A percentile compares a stretch with the other conserved stretches of the same genome.
These are phyloP conservation scores for Drosophila ercepeae DNA, from an alignment of 1,140 invertebrate genomes.

Conservation along the genomic window DNA sequence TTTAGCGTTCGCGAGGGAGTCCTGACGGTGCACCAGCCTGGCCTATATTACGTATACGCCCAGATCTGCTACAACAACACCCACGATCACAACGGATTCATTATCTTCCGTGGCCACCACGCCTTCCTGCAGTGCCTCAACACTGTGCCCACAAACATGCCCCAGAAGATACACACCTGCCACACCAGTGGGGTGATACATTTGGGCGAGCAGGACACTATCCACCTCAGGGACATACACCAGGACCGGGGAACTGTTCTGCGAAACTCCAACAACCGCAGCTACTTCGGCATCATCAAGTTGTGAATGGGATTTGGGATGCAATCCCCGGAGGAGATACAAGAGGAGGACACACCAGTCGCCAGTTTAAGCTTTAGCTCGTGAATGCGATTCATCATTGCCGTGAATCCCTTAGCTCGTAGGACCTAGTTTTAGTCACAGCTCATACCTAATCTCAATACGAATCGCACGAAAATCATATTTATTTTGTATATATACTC, in stretches of 20 bases:
- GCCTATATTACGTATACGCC: slow-evolving; percentile 88
- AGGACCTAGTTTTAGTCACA: slow-evolving; percentile 57
- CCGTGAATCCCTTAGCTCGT: slow-evolving; percentile 58
- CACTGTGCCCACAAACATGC: slow-evolving; percentile 86
- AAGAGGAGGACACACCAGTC: not conserved
- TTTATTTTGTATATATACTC: slow-evolving; percentile 76
- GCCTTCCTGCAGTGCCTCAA: slow-evolving; percentile 84
- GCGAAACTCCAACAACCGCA: slow-evolving; percentile 87
- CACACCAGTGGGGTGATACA: slow-evolving; percentile 89
- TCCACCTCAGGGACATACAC: slow-evolving; percentile 88
- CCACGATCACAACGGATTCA: slow-evolving; percentile 87
- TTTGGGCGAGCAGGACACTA: slow-evolving; percentile 86
- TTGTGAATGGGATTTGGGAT: slow-evolving; percentile 34
- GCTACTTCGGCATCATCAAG: slow-evolving; percentile 91
- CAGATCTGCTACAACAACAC: slow-evolving; percentile 88
- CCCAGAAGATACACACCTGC: slow-evolving; percentile 87
- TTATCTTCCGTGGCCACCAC: slow-evolving; percentile 85
- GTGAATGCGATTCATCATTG: slow-evolving; percentile 57
- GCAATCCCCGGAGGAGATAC: not conserved
- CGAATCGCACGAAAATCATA: slow-evolving; percentile 43
- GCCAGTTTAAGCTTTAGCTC: slow-evolving; percentile 66
- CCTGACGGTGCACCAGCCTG: slow-evolving; percentile 85
- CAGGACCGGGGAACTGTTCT: slow-evolving; percentile 88
- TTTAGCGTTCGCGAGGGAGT: slow-evolving; percentile 81
- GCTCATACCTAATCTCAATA: slow-evolving; percentile 34